Base-by-base conservation (phyloP, 2,797 vertebrate genomes). In the Mallotus villosus region DNA sequence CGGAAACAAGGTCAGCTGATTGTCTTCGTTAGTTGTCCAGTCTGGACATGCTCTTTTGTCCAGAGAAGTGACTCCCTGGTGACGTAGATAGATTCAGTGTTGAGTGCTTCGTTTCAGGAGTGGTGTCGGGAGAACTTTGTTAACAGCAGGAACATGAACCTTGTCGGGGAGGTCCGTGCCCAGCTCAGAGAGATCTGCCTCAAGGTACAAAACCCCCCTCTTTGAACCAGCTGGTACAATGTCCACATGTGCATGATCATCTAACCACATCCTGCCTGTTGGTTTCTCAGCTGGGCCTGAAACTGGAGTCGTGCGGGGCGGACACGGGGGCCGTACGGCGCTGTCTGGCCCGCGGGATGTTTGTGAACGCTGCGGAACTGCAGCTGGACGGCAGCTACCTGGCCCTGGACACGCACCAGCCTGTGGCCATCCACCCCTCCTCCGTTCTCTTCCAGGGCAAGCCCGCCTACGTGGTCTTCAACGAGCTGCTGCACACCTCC, bases 91-190 rank as follows among this genome's bases (percentile, higher is more conserved):
- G 32, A 49, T 49, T 29, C 8, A 57, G 27, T 25, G 22, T 19
- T 4, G 65, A 9, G 68, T 29, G 1, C 4, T 0, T 11, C 32
- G 0, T 37, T 79, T 49, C 75, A 99, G 98, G 97, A 95, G 17
- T 99, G 98, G 98, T 99, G 97, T 91, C 94, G 91, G 73, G 97
- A 99, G 81, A 98, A 99, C 88, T 98, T 98, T 67, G 93, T 99
- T 77, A 98, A 98, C 70, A 88, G 92, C 89, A 95, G 95, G 84
- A 99, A 98, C 86, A 97, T 99, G 97, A 84, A 90, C 67, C 89
- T 99, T 60, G 96, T 95, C 71, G 93, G 91, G 9, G 96, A 98
- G 0, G 93, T 99, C 71, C 94, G 95, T 88, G 91, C 94, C 7
- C 98, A 99, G 80, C 95, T 99, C 63, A 90, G 91, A 83, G 96